These are phyloP conservation scores for Lycaena phlaeas DNA, from an alignment of 2,888 invertebrate genomes.

Conservation along the genomic window DNA sequence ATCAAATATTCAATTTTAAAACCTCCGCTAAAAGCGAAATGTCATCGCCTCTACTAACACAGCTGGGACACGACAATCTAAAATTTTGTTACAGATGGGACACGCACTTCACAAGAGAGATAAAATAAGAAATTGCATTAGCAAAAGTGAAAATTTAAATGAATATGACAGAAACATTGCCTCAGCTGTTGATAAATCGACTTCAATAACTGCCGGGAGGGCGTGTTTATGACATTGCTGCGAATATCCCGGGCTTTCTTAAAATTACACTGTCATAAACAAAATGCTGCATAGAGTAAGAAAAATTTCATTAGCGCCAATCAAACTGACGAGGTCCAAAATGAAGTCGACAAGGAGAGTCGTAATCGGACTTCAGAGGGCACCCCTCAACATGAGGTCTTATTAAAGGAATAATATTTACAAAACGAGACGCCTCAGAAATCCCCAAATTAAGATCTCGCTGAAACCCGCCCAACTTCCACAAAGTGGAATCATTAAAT, in stretches of 20 bases:
- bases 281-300: constrained; percentile 63
- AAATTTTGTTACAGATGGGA: constrained; percentile 68
- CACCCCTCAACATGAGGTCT: constrained; percentile 71
- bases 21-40: constrained; percentile 72
- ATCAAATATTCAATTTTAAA: constrained; percentile 75
- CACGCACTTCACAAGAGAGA: constrained; percentile 62
- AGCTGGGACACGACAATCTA: constrained; percentile 69
- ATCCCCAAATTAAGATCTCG: constrained; percentile 74
- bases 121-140: constrained; percentile 67
- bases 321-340: constrained; percentile 73
- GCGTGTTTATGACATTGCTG: constrained; percentile 53
- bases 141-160: constrained; percentile 65
- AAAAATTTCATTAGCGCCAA: constrained; percentile 74
- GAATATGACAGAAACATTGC: constrained; percentile 54
- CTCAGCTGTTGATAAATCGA: constrained; percentile 51
- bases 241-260: constrained; percentile 49
- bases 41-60: constrained; percentile 64
- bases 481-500: constrained; percentile 75
- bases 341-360: constrained; percentile 70
- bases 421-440: constrained; percentile 74
- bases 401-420: constrained; percentile 75
- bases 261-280: constrained; percentile 69
- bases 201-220: constrained; percentile 54
- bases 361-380: constrained; percentile 70
- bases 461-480: constrained; percentile 74